Percentiles rank a stretch among this genome's conserved stretches.
Conservation (phyloP, 2,888 invertebrate genomes). For the Listrodromus nycthemerus region DNA sequence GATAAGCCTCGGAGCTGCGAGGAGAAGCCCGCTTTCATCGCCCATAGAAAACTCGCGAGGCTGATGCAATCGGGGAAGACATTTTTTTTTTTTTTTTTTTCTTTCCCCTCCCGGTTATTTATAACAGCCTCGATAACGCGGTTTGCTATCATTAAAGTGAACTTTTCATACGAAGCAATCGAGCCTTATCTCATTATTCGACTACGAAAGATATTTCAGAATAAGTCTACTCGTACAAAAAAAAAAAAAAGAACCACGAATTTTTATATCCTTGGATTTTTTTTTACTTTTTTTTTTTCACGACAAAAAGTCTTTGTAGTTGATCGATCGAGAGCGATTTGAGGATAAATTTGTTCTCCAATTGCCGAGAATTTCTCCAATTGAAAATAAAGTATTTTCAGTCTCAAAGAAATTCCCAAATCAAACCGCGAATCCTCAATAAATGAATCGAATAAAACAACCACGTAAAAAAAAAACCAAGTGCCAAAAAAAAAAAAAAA, state of each 20-base stretch:
- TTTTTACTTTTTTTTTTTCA: too few relatives aligned
- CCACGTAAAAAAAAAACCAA: background rate
- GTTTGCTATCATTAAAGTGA: too few relatives aligned
- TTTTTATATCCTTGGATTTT: background rate
- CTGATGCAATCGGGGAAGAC: background rate
- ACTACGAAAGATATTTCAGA: background rate
- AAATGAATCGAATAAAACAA: too few relatives aligned
- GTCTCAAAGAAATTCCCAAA: background rate
- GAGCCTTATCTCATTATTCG: background rate
- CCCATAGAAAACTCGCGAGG: slow-evolving; percentile 3
- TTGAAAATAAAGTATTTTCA: background rate
- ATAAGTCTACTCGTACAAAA: background rate
- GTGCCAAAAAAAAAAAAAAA: too few relatives aligned
- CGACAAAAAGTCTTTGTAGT: too few relatives aligned
- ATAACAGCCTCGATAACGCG: too few relatives aligned
- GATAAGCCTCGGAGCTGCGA: slow-evolving; percentile 9
- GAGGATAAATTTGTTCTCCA: background rate
- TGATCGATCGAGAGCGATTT: too few relatives aligned
- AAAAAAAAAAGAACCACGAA: background rate
- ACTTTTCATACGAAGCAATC: background rate
- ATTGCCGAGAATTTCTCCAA: too few relatives aligned
- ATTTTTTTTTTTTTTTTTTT: background rate
- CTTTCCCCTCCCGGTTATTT: too few relatives aligned
- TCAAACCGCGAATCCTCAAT: too few relatives aligned
- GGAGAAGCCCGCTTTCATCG: background rate